phyloP scores from a whole-genome alignment of 35 echinoderm and acorn worm species.

The Lytechinus variegatus region DNA sequence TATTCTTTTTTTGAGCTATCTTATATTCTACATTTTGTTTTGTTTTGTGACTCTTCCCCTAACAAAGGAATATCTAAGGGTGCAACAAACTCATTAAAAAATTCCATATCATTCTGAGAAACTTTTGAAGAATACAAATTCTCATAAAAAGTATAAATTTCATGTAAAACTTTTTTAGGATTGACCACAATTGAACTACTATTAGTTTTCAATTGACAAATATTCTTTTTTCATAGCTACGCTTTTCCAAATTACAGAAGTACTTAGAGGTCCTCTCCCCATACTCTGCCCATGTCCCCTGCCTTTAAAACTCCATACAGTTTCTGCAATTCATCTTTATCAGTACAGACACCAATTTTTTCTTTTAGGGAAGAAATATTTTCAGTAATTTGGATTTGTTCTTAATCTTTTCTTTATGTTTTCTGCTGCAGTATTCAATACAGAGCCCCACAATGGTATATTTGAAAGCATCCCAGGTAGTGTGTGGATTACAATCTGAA shows the following conservation, averaged over 20 bases:
- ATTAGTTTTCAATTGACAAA: conserved; percentile 7
- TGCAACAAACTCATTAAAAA: background rate
- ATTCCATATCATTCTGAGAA: background rate
- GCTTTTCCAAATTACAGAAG: conserved; percentile 52
- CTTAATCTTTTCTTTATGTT: background rate
- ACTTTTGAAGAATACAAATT: conserved; percentile 11
- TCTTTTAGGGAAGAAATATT: background rate
- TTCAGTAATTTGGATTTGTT: background rate
- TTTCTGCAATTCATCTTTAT: background rate
- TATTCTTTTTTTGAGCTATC: too few species aligned
- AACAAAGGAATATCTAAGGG: conserved; percentile 30
- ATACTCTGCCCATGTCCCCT: conserved; percentile 39
- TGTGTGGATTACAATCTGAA: background rate
- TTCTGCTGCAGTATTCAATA: background rate
- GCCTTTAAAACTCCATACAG: background rate
- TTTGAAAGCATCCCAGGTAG: background rate
- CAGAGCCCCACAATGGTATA: background rate
- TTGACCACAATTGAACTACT: background rate
- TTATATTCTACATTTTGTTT: too few species aligned
- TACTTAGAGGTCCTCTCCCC: conserved; percentile 39
- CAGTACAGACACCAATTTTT: background rate
- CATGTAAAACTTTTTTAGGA: conserved; percentile 41
- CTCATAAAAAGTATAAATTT: background rate
- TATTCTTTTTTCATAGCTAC: background rate
- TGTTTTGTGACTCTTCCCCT: background rate